Percentiles rank a stretch among this genome's conserved stretches.
phyloP scores from a whole-genome alignment of 2,113 vertebrate genomes.

The Microcebus griseorufus region DNA sequence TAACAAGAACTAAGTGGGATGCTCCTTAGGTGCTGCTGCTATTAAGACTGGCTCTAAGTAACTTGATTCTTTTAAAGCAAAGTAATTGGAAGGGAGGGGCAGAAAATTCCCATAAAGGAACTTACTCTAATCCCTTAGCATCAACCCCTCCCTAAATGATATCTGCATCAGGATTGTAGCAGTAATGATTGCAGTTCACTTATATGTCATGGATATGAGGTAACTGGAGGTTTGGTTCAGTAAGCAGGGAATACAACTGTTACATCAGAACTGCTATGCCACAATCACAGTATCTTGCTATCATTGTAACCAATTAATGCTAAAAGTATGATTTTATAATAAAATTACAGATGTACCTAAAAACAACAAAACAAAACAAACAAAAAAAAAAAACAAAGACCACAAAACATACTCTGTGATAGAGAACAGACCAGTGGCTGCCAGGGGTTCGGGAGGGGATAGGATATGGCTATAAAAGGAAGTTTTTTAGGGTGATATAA shows the following conservation, averaged over 20 bases:
- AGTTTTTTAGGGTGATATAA: no score
- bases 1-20: constrained; percentile 60
- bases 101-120: constrained; percentile 18
- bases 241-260: not conserved
- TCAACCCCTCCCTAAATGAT: not conserved
- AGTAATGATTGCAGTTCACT: constrained; percentile 45
- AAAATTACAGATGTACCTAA: constrained; percentile 74
- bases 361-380: constrained; percentile 2
- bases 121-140: constrained; percentile 9
- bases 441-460: no score
- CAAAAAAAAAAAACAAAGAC: no score
- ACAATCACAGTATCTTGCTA: constrained; percentile 52
- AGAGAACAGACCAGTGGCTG: no score
- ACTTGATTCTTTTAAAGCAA: constrained; percentile 63
- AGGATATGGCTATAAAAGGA: no score
- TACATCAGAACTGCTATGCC: constrained; percentile 47
- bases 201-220: not conserved
- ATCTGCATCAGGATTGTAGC: constrained; percentile 24
- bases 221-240: constrained; percentile 42
- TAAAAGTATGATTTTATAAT: constrained; percentile 80
- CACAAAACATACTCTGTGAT: no score
- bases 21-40: constrained; percentile 58
- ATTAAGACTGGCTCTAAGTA: constrained; percentile 49
- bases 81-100: constrained; percentile 22
- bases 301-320: constrained; percentile 77